Evolutionary conservation across 2,113 vertebrate genomes (phyloP).

Genomic region (Labeo catla): DNA sequence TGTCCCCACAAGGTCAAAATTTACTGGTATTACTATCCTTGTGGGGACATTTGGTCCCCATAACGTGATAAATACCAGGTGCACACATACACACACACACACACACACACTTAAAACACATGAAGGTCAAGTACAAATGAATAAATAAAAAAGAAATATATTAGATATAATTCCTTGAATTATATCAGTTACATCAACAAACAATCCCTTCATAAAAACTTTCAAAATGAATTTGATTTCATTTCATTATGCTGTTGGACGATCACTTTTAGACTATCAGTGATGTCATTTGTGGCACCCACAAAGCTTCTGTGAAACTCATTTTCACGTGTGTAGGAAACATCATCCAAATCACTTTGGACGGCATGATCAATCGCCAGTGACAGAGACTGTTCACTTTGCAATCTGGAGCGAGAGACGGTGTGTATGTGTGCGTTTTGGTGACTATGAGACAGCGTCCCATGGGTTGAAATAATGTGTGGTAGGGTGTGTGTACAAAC

Average conservation of each 20-base stretch:
- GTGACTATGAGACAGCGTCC: conserved; percentile 16
- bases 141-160: neutral
- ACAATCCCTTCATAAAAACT: neutral
- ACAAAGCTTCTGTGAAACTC: neutral
- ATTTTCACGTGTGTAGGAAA: conserved; percentile 1
- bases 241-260: neutral
- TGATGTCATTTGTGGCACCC: conserved; percentile 4
- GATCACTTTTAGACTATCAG: neutral
- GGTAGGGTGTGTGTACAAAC: neutral
- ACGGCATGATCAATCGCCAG: neutral
- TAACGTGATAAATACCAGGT: no score
- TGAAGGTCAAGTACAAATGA: neutral
- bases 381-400: neutral
- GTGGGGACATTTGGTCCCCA: no score
- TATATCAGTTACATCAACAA: neutral
- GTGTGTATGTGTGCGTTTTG: conserved; percentile 6
- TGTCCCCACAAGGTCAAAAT: no score
- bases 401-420: conserved; percentile 11
- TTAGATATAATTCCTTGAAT: neutral
- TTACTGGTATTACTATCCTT: no score
- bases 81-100: no score
- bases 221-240: neutral
- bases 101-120: neutral
- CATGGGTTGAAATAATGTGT: conserved; percentile 27
- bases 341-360: neutral